phyloP scores from a whole-genome alignment of 2,113 vertebrate species.

The Etheostoma cragini region DNA sequence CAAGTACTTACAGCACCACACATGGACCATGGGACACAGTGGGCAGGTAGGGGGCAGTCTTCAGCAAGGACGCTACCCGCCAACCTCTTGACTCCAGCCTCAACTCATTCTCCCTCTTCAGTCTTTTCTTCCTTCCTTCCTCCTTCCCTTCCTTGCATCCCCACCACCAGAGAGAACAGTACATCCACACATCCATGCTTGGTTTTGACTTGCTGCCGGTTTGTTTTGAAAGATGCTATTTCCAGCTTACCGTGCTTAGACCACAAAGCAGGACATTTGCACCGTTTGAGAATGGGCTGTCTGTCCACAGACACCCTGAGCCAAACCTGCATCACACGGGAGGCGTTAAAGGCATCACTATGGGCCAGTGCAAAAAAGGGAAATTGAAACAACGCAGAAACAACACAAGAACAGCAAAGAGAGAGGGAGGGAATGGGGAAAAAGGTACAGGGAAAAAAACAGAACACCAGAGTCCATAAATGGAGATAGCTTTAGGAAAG shows the following conservation, averaged over 20 bases:
- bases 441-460: constrained; percentile 63
- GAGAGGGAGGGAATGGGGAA: constrained; percentile 60
- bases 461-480: constrained; percentile 82
- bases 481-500: constrained; percentile 71
- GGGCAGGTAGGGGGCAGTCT: constrained; percentile 79
- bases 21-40: constrained; percentile 78
- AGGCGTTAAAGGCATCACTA: constrained; percentile 93
- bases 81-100: constrained; percentile 78
- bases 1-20: constrained; percentile 83
- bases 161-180: constrained; percentile 76
- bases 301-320: constrained; percentile 93
- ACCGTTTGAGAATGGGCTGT: constrained; percentile 92
- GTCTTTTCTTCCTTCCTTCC: constrained; percentile 57
- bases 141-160: constrained; percentile 56
- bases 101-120: constrained; percentile 74
- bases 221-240: constrained; percentile 66
- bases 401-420: constrained; percentile 78
- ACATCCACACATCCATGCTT: constrained; percentile 67
- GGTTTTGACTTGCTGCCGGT: constrained; percentile 60
- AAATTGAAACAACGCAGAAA: constrained; percentile 72
- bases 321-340: constrained; percentile 96
- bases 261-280: constrained; percentile 87
- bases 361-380: constrained; percentile 78
- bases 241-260: constrained; percentile 81
- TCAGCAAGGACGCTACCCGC: constrained; percentile 71